Conservation (phyloP, 2,888 invertebrate genomes). For the Saturnia pavonia region DNA sequence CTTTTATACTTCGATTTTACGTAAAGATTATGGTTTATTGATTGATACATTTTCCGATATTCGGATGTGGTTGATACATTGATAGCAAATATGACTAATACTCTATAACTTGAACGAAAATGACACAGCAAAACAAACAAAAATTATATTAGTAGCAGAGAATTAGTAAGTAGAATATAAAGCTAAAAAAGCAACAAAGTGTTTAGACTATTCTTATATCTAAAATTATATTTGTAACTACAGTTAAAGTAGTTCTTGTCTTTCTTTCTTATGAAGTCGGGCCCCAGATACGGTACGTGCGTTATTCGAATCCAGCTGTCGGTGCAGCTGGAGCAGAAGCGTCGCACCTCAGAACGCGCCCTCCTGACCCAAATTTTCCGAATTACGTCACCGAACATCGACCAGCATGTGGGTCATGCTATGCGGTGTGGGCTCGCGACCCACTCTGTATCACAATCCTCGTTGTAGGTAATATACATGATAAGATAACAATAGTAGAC, state of each 20-base stretch:
- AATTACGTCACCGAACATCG: conserved; percentile 71
- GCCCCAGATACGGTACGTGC: conserved; percentile 7
- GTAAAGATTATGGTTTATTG: no score
- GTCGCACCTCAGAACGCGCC: conserved; percentile 49
- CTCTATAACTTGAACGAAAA: no score
- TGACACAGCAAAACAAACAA: no score
- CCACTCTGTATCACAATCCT: conserved; percentile 36
- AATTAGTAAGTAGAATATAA: background rate
- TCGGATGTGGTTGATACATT: background rate
- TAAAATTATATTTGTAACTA: background rate
- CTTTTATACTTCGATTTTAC: background rate
- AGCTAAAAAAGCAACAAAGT: background rate
- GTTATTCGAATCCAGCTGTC: conserved; percentile 30
- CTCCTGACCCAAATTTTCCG: conserved; percentile 75
- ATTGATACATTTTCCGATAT: no score
- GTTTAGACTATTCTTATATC: background rate
- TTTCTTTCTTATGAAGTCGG: background rate
- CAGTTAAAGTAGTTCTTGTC: background rate
- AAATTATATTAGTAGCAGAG: background rate
- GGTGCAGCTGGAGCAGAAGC: conserved; percentile 31
- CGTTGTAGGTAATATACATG: conserved; percentile 33
- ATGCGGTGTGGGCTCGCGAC: conserved; percentile 35
- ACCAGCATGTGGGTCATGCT: conserved; percentile 65
- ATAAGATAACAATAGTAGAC: conserved; percentile 33
- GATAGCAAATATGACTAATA: background rate